A percentile compares a stretch with the other conserved stretches of the same genome.
Evolutionary conservation across 1,140 invertebrate species (phyloP).

Genomic region (Euglossa dilemma): DNA sequence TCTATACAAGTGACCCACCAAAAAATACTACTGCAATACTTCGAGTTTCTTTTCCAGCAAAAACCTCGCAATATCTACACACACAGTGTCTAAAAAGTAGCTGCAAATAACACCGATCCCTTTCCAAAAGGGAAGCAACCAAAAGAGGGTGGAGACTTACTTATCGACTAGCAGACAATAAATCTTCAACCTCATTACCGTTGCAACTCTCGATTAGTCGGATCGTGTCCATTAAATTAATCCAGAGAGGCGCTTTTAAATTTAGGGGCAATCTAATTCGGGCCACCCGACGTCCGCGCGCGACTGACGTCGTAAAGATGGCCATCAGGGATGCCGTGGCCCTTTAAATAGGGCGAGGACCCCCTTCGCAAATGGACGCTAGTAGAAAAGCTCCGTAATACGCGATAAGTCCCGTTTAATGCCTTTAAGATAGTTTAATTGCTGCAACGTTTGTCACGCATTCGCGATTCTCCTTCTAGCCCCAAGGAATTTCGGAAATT

Average conservation of each 20-base stretch:
- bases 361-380: background rate
- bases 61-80: too few relatives aligned
- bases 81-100: too few relatives aligned
- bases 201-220: background rate
- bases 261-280: background rate
- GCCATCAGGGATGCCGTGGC: background rate
- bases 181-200: background rate
- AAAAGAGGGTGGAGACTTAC: too few relatives aligned
- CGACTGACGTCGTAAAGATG: background rate
- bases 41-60: too few relatives aligned
- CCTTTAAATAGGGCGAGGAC: background rate
- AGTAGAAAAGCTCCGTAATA: background rate
- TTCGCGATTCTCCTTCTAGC: background rate
- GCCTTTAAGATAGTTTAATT: slow-evolving; percentile 1
- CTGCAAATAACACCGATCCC: too few relatives aligned
- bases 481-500: background rate
- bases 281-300: background rate
- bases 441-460: background rate
- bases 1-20: too few relatives aligned
- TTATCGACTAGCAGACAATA: background rate
- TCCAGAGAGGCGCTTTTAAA: background rate
- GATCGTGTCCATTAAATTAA: background rate
- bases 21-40: too few relatives aligned
- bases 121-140: too few relatives aligned
- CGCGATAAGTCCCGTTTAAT: background rate